These are phyloP conservation scores for Sweltsa coloradensis DNA, from an alignment of 1,140 invertebrate species.

Conservation along the genomic window DNA sequence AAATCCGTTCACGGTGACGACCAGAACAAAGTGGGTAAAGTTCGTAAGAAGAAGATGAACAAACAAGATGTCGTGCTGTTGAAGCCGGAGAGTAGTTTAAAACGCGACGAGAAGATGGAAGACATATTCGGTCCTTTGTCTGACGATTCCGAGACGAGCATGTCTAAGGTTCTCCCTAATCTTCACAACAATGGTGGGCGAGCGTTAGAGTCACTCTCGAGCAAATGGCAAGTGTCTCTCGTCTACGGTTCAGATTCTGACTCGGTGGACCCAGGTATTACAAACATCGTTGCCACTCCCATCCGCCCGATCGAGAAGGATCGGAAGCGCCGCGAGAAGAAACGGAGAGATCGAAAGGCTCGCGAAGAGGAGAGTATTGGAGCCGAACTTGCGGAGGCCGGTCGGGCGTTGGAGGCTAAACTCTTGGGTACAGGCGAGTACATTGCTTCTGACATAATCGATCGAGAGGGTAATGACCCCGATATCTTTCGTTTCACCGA, in stretches of 20 bases:
- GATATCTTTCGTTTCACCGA: slow-evolving; percentile 42
- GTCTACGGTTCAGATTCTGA: slow-evolving; percentile 30
- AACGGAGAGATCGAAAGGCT: slow-evolving; percentile 44
- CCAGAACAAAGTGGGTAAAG: background rate
- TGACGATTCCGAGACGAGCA: slow-evolving; percentile 41
- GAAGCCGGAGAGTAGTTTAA: slow-evolving; percentile 21
- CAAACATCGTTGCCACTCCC: background rate
- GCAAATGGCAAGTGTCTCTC: slow-evolving; percentile 25
- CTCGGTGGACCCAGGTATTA: slow-evolving; percentile 10
- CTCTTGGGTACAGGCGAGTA: slow-evolving; percentile 47
- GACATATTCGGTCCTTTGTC: slow-evolving; percentile 78
- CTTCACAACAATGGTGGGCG: slow-evolving; percentile 7
- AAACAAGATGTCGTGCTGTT: slow-evolving; percentile 12
- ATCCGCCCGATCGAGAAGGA: slow-evolving; percentile 14
- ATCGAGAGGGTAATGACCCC: slow-evolving; percentile 25
- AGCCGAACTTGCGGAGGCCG: slow-evolving; percentile 63
- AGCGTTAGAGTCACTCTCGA: slow-evolving; percentile 12
- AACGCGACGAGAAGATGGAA: slow-evolving; percentile 65
- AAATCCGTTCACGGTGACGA: slow-evolving; percentile 18
- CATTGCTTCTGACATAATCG: slow-evolving; percentile 26
- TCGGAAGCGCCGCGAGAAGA: slow-evolving; percentile 48
- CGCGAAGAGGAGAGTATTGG: slow-evolving; percentile 56
- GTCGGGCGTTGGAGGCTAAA: slow-evolving; percentile 65
- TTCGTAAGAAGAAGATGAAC: slow-evolving; percentile 16
- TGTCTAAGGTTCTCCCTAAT: slow-evolving; percentile 8